Evolutionary conservation across 2,113 vertebrate species (phyloP).

Genomic region (Odontophorus gujanensis): DNA sequence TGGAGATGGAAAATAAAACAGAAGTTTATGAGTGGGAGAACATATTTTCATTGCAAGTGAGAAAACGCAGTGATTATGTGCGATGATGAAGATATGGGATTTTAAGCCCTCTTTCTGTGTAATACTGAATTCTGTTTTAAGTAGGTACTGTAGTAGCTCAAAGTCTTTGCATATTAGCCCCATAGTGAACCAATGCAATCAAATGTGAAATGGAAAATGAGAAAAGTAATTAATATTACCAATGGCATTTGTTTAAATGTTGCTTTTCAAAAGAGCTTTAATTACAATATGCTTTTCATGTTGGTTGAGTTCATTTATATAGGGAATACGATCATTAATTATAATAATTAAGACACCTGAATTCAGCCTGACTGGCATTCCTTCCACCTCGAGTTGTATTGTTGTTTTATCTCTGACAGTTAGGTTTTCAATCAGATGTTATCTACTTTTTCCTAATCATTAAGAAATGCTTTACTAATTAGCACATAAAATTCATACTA

Average conservation of each 20-base stretch:
- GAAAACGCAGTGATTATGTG: neutral
- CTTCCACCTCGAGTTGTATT: slow-evolving; percentile 75
- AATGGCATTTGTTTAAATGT: slow-evolving; percentile 79
- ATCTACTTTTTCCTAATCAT: slow-evolving; percentile 83
- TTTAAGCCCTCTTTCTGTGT: neutral
- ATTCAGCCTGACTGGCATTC: slow-evolving; percentile 76
- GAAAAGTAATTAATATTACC: slow-evolving; percentile 73
- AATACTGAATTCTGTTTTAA: neutral
- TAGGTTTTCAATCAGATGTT: slow-evolving; percentile 81
- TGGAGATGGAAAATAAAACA: neutral
- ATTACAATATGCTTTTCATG: slow-evolving; percentile 83
- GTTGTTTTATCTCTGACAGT: slow-evolving; percentile 83
- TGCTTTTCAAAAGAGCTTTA: slow-evolving; percentile 77
- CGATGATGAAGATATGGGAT: neutral
- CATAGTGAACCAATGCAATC: slow-evolving; percentile 47
- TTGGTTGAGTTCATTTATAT: slow-evolving; percentile 80
- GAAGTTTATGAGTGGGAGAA: neutral
- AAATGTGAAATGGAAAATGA: slow-evolving; percentile 67
- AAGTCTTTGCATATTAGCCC: slow-evolving; percentile 19
- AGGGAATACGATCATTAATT: slow-evolving; percentile 83
- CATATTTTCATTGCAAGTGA: neutral
- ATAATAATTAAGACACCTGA: slow-evolving; percentile 85
- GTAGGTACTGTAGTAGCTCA: neutral
- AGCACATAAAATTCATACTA: slow-evolving; percentile 82
- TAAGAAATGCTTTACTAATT: slow-evolving; percentile 86